Percentiles rank a stretch among this genome's conserved stretches.
phyloP scores from a whole-genome alignment of 2,888 invertebrate genomes.

The Bursaphelenchus okinawaensis region DNA sequence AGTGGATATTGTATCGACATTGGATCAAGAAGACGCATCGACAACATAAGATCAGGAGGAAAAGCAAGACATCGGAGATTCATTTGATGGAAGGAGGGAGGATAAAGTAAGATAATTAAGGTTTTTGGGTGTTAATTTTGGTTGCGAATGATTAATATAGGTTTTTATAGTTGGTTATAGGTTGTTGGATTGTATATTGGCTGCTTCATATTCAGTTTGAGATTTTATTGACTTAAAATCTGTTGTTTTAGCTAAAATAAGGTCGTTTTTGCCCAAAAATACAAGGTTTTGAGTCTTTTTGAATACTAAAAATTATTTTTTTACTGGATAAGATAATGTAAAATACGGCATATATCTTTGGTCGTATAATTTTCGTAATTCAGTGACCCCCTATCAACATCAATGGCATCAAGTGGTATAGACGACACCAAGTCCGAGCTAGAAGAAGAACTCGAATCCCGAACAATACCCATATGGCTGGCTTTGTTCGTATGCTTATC shows the following conservation, averaged over 20 bases:
- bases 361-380: too few species aligned
- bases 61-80: neutral
- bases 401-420: neutral
- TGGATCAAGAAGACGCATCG: neutral
- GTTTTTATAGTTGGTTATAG: too few species aligned
- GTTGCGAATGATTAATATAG: too few species aligned
- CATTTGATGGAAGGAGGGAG: conserved; percentile 2
- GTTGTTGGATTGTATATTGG: too few species aligned
- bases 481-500: conserved; percentile 76
- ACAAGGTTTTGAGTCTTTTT: too few species aligned
- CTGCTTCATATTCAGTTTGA: too few species aligned
- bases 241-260: too few species aligned
- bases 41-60: neutral
- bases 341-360: neutral
- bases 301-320: too few species aligned
- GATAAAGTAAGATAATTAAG: conserved; percentile 12
- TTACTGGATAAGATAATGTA: neutral
- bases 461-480: conserved; percentile 71
- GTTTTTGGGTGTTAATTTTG: too few species aligned
- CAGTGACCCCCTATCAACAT: neutral
- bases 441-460: conserved; percentile 27
- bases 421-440: conserved; percentile 8
- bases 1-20: neutral
- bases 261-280: too few species aligned
- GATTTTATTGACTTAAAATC: too few species aligned